Percentiles rank a stretch among this genome's conserved stretches.
These are phyloP conservation scores for Enteromius unitaeniatus DNA, from an alignment of 2,797 vertebrate species.

Conservation along the genomic window DNA sequence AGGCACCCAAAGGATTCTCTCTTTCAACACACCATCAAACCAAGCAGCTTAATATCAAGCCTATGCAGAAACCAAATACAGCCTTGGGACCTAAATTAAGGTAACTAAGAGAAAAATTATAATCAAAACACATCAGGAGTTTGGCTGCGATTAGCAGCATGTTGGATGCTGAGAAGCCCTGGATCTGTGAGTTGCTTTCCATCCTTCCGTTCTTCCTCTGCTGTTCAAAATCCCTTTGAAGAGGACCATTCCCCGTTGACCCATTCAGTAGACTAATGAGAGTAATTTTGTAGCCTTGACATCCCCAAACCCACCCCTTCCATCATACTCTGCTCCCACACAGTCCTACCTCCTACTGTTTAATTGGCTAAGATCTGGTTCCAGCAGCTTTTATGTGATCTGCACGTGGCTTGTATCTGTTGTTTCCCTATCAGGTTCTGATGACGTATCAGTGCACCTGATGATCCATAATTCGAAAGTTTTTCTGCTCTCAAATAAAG, in stretches of 20 bases:
- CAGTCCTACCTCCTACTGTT: constrained; percentile 49
- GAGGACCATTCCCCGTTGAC: constrained; percentile 57
- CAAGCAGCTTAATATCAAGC: constrained; percentile 20
- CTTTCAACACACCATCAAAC: constrained; percentile 20
- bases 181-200: constrained; percentile 1
- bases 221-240: constrained; percentile 46
- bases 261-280: constrained; percentile 61
- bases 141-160: constrained; percentile 14
- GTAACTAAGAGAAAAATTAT: constrained; percentile 31
- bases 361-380: constrained; percentile 79
- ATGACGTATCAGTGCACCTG: neutral
- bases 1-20: constrained; percentile 12
- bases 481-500: neutral
- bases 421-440: neutral
- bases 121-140: constrained; percentile 29
- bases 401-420: neutral
- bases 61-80: constrained; percentile 25
- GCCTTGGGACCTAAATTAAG: constrained; percentile 17
- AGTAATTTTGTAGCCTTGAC: constrained; percentile 50
- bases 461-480: neutral
- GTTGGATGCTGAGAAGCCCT: constrained; percentile 18
- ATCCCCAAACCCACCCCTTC: constrained; percentile 23
- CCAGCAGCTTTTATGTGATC: constrained; percentile 69
- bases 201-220: constrained; percentile 16
- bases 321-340: constrained; percentile 39